Base-by-base conservation (phyloP, 2,113 vertebrate species). In the Daubentonia madagascariensis region DNA sequence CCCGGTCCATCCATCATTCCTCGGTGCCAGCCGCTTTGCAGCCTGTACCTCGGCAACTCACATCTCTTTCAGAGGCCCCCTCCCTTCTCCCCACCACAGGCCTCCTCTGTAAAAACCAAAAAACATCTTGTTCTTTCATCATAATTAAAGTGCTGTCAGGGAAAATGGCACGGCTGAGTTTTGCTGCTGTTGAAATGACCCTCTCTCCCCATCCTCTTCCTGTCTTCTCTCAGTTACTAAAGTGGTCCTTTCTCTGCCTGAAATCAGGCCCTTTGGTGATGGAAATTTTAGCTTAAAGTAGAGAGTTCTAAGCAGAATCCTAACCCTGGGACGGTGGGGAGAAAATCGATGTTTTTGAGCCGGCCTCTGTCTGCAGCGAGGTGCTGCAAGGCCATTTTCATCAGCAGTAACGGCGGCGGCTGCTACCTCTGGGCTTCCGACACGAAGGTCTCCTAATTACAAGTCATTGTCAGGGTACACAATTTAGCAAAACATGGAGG, bases 1-100 rank as follows among this genome's bases (percentile, higher is more conserved):
- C 97, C 98, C 97, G 97, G 93, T 70, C 98, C 93, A 97, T 98
- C 84, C 85, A 89, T 90, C 94, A 92, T 95, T 95, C 97, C 67
- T 97, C 88, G 94, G 96, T 89, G 97, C 96, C 97, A 96, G 96
- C 72, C 79, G 63, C 92, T 92, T 85, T 90, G 50, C 22, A 25
- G 32, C 16, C 50, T n/a, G 54, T 6, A 23, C 72, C 73, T 22
- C 28, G 2, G 45, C 32, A 59, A 32, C 85, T 67, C 37, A 1
- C 45, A 2, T n/a, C 81, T 57, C 87, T 85, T 84, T 48, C 84
- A 37, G 84, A 91, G 90, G 25, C 25, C 67, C 89, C 92, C 57
- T 67, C 61, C 75, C n/a, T 25, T 6, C 16, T 61, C 81, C 45
- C 65, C 32, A 3, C 40, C 61, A 28, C n/a, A 2, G 76, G 94